These are phyloP conservation scores for Gorsachius goisagi DNA, from an alignment of 2,113 vertebrate species.

Conservation along the genomic window DNA sequence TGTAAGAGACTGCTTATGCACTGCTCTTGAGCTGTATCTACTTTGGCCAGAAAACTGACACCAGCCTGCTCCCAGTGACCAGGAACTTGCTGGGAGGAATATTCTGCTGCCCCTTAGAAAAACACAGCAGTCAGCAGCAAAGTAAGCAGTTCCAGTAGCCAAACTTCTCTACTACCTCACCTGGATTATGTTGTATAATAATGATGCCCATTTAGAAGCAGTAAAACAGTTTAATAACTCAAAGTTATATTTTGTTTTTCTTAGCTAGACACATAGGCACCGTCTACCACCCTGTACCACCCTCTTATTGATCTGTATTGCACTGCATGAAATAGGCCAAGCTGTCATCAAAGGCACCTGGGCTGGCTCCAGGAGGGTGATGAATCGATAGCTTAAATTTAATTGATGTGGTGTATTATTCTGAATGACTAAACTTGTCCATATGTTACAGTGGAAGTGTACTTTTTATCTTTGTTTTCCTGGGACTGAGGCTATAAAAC, in stretches of 20 bases:
- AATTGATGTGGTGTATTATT: constrained; percentile 28
- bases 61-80: background rate
- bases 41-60: background rate
- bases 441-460: background rate
- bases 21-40: background rate
- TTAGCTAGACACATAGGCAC: constrained; percentile 57
- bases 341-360: background rate
- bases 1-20: accelerated
- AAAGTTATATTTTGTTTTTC: constrained; percentile 17
- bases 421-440: background rate
- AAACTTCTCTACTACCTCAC: background rate
- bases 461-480: constrained; percentile 39
- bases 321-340: constrained; percentile 35
- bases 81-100: background rate
- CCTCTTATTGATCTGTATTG: constrained; percentile 34
- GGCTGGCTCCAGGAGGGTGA: constrained; percentile 14
- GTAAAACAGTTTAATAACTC: background rate
- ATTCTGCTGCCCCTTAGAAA: background rate
- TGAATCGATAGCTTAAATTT: constrained; percentile 43
- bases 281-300: background rate
- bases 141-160: background rate
- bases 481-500: background rate
- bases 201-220: background rate
- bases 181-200: background rate
- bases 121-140: background rate